Conservation (phyloP, 2,113 vertebrate genomes). For the Marmota flaviventris region DNA sequence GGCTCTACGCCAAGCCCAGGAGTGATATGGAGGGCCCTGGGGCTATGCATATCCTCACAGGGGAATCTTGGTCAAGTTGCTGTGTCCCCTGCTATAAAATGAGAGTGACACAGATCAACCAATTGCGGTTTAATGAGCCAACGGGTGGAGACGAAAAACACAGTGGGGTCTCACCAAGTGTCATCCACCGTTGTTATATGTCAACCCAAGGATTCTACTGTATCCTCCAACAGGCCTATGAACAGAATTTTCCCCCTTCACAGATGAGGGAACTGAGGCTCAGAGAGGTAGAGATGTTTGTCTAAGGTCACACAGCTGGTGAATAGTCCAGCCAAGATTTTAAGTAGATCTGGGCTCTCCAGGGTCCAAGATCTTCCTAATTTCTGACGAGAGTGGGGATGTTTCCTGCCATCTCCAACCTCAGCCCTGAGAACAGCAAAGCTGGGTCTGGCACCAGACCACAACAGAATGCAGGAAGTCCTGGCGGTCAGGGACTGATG, state of each 20-base stretch:
- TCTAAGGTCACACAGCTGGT: neutral
- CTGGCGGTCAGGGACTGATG: neutral
- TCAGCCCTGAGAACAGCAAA: neutral
- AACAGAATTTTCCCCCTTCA: neutral
- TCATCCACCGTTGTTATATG: neutral
- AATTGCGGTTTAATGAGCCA: neutral
- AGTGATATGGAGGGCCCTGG: neutral
- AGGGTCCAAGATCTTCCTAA: neutral
- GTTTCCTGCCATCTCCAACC: neutral
- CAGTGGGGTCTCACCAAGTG: neutral
- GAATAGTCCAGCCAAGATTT: neutral
- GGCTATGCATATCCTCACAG: neutral
- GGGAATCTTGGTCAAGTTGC: neutral
- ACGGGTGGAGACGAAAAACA: neutral
- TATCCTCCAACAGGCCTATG: neutral
- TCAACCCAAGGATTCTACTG: neutral
- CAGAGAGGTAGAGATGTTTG: neutral
- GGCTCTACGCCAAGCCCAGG: conserved; percentile 51
- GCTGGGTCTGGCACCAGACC: neutral
- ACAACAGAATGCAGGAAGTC: neutral
- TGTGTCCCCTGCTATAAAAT: neutral
- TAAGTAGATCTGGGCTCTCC: neutral
- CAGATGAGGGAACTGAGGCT: neutral
- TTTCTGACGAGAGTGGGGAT: neutral
- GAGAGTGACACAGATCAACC: neutral